A percentile compares a stretch with the other conserved stretches of the same genome.
Evolutionary conservation across 2,797 vertebrate genomes (phyloP).

Genomic region (Morus bassanus): DNA sequence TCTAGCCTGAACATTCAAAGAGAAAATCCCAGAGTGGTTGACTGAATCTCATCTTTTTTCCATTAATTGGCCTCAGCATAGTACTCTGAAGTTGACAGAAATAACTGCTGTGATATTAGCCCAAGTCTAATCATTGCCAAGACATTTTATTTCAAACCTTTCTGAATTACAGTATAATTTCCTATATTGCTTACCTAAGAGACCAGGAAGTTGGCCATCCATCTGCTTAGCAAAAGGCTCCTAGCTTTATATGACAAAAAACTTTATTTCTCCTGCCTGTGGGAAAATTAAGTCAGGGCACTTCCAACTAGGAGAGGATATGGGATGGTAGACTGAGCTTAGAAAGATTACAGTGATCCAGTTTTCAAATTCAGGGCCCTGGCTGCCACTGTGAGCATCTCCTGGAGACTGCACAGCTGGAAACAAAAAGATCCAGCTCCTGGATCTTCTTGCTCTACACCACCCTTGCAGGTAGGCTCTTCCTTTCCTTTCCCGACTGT

Average conservation of each 20-base stretch:
- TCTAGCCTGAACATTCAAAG: background rate
- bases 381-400: background rate
- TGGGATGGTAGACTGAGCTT: background rate
- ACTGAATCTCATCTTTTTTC: conserved; percentile 37
- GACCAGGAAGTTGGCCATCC: conserved; percentile 5
- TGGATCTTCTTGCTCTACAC: background rate
- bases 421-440: background rate
- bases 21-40: conserved; percentile 21
- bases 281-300: conserved; percentile 2
- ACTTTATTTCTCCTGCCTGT: background rate
- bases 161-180: conserved; percentile 50
- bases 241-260: background rate
- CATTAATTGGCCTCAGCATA: background rate
- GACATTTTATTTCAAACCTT: background rate
- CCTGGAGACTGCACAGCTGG: background rate
- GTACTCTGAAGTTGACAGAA: conserved; percentile 19
- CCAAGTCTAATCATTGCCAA: conserved; percentile 16
- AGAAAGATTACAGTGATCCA: background rate
- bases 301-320: background rate
- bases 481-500: background rate
- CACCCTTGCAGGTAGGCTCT: background rate
- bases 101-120: conserved; percentile 25
- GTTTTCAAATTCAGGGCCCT: background rate
- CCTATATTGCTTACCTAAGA: conserved; percentile 40
- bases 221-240: background rate